These are phyloP conservation scores for Neoniphon sammara DNA, from an alignment of 2,797 vertebrate species.

Conservation along the genomic window DNA sequence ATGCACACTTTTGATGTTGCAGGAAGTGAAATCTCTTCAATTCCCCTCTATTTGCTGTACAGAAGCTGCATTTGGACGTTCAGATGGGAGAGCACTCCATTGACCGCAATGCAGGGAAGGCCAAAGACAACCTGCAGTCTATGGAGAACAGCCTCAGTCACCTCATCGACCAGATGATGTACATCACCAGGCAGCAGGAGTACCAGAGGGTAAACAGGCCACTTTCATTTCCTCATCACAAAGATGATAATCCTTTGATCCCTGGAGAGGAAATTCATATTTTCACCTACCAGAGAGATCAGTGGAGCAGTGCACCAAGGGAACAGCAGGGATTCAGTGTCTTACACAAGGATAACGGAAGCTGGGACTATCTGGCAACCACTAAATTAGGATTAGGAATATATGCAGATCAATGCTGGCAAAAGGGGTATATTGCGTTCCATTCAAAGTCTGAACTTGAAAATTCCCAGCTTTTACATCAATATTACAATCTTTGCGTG, in stretches of 20 bases:
- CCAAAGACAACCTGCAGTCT: constrained; percentile 87
- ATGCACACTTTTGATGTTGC: too few species aligned
- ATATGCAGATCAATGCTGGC: background rate
- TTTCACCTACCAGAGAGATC: too few species aligned
- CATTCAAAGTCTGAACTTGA: too few species aligned
- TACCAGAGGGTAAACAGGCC: constrained; percentile 86
- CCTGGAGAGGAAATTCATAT: too few species aligned
- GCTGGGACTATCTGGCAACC: too few species aligned
- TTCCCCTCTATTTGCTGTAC: constrained; percentile 18
- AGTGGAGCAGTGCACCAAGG: too few species aligned
- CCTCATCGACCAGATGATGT: constrained; percentile 86
- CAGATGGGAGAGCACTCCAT: constrained; percentile 88
- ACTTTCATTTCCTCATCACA: background rate
- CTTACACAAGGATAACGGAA: too few species aligned
- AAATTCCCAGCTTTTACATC: too few species aligned
- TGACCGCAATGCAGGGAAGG: constrained; percentile 74
- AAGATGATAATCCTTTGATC: background rate
- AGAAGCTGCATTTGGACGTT: constrained; percentile 91
- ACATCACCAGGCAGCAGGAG: constrained; percentile 88
- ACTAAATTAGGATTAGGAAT: background rate
- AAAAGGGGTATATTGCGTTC: too few species aligned
- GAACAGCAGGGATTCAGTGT: too few species aligned
- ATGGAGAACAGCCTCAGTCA: constrained; percentile 83
- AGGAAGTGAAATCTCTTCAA: background rate
- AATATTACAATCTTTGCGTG: too few species aligned